Base-by-base conservation (phyloP, 2,888 invertebrate genomes). In the Mamestra brassicae region DNA sequence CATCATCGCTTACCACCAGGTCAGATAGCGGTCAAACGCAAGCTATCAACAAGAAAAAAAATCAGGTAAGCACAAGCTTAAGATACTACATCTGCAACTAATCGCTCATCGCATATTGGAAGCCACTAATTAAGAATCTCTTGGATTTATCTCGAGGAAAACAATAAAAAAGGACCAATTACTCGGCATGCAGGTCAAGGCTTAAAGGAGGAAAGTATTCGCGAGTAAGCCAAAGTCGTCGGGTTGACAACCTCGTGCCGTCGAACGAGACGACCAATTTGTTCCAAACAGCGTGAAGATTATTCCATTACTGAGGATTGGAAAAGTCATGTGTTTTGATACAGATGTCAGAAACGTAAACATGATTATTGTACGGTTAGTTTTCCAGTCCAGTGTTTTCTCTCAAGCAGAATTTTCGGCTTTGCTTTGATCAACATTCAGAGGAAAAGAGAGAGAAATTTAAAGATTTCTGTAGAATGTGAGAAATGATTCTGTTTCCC, bases 211-310 rank as follows among this genome's bases (percentile, higher is more conserved):
- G 69, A 71, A 74, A 81, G 52, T 65, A 57, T 58, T 67, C 11
- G 61, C 26, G 13, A 50, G 52, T 45, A 62, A 57, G 26, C 10
- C 57, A 63, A 80, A 57, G 58, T 10, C 71, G 54, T 54, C 66
- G 10, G 75, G 69, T 75, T 79, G 60, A 45, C 63, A 55, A 80
- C 62, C 84, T 84, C 52, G 71, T 36, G 26, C 10, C 13, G 1
- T 10, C 34, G 3, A n/a, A 71, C 34, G n/a, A 68, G 45, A 62
- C 47, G 57, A 13, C 6, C 57, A 73, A 83, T 71, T 81, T 74
- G 55, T 69, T 83, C 58, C 47, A 61, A 52, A 65, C 47, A 67
- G 64, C 65, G 66, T 78, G 63, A 70, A 70, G 61, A 81, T 76
- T 77, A 63, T 69, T 78, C 38, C 36, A 65, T 73, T 71, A 73